A percentile compares a stretch with the other conserved stretches of the same genome.
Conservation (phyloP, 2,888 invertebrate genomes). For the Macropis europaea region DNA sequence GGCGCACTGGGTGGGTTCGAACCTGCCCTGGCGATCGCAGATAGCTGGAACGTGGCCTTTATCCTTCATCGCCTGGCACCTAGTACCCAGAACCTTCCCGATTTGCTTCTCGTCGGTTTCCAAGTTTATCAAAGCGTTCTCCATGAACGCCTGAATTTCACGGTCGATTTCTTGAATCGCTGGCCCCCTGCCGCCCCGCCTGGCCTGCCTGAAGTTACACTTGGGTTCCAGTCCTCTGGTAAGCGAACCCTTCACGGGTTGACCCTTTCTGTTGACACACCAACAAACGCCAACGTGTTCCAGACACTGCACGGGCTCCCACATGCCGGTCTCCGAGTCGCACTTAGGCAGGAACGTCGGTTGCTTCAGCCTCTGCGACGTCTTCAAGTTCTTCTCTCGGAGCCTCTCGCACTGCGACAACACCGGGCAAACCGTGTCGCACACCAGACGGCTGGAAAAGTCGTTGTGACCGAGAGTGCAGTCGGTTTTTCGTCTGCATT, state of each 20-base stretch:
- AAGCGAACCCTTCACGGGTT: constrained; percentile 89
- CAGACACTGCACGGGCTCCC: constrained; percentile 92
- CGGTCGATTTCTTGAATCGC: constrained; percentile 70
- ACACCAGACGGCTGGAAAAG: constrained; percentile 89
- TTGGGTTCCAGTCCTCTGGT: constrained; percentile 88
- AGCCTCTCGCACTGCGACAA: constrained; percentile 90
- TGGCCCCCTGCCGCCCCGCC: constrained; percentile 80
- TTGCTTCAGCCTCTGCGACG: constrained; percentile 86
- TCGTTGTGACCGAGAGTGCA: constrained; percentile 92
- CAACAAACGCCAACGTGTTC: constrained; percentile 90
- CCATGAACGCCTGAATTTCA: constrained; percentile 73
- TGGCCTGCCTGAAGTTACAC: constrained; percentile 90
- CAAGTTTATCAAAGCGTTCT: constrained; percentile 64
- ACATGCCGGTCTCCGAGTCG: constrained; percentile 86
- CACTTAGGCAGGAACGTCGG: constrained; percentile 90
- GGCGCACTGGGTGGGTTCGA: constrained; percentile 88
- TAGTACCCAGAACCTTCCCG: constrained; percentile 80
- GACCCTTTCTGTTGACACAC: constrained; percentile 92
- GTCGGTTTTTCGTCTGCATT: constrained; percentile 87
- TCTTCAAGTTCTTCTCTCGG: constrained; percentile 88
- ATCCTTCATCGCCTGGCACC: constrained; percentile 82
- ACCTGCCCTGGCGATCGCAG: constrained; percentile 87
- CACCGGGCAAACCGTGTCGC: constrained; percentile 91
- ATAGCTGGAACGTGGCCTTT: constrained; percentile 80
- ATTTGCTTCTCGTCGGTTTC: constrained; percentile 70